These are phyloP conservation scores for Paramuricea clavata DNA, from an alignment of 92 coral and sea anemone species.

Conservation along the genomic window DNA sequence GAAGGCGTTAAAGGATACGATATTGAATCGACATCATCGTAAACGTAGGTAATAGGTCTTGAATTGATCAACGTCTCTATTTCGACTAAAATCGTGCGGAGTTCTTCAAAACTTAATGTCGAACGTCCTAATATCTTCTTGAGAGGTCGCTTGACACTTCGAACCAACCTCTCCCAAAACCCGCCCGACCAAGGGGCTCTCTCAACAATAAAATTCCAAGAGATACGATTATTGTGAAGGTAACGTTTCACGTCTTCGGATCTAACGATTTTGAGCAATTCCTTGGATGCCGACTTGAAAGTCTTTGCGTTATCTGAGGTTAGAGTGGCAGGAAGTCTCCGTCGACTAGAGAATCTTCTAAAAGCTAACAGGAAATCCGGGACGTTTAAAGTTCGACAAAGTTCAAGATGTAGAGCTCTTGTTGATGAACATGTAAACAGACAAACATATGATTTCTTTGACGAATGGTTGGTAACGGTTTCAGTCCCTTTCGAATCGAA, in stretches of 20 bases:
- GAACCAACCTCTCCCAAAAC: slow-evolving; percentile 61
- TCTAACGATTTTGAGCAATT: slow-evolving; percentile 31
- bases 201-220: slow-evolving; percentile 64
- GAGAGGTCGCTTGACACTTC: slow-evolving; percentile 63
- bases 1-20: slow-evolving; percentile 59
- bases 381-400: neutral
- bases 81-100: slow-evolving; percentile 60
- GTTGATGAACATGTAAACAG: slow-evolving; percentile 24
- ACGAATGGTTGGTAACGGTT: neutral
- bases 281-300: slow-evolving; percentile 61
- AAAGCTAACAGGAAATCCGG: neutral
- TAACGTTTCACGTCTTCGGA: no score
- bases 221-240: no score
- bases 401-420: slow-evolving; percentile 17
- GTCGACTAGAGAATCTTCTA: neutral
- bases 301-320: slow-evolving; percentile 72
- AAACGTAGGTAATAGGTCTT: slow-evolving; percentile 67
- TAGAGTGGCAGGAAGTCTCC: slow-evolving; percentile 51
- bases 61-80: slow-evolving; percentile 70
- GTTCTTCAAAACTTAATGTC: slow-evolving; percentile 68
- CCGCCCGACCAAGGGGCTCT: slow-evolving; percentile 70
- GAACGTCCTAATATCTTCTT: slow-evolving; percentile 62
- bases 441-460: slow-evolving; percentile 8
- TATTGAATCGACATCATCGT: slow-evolving; percentile 58
- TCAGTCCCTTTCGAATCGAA: neutral